These are phyloP conservation scores for Escarpia spicata DNA, from an alignment of 2,888 invertebrate species.

Conservation along the genomic window DNA sequence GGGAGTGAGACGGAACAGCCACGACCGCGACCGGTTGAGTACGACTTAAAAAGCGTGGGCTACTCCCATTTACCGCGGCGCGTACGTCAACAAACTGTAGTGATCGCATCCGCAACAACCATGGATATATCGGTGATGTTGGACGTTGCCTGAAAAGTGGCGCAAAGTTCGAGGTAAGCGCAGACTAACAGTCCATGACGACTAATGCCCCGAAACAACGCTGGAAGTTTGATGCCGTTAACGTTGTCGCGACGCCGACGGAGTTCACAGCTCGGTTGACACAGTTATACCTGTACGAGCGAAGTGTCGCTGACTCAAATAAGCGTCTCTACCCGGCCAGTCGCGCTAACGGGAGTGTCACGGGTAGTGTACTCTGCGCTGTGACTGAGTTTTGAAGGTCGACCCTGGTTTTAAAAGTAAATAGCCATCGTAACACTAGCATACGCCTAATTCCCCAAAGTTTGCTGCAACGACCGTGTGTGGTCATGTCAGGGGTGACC, in stretches of 20 bases:
- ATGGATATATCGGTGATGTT: neutral
- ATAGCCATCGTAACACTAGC: neutral
- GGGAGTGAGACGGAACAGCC: slow-evolving; percentile 12
- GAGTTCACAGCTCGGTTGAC: slow-evolving; percentile 12
- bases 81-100: slow-evolving; percentile 9
- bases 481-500: neutral
- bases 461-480: neutral
- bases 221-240: neutral
- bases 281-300: slow-evolving; percentile 1
- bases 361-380: neutral
- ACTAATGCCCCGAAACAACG: neutral
- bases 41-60: neutral
- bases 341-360: neutral
- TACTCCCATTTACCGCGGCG: slow-evolving; percentile 3
- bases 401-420: neutral
- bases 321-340: neutral
- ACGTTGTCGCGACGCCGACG: neutral
- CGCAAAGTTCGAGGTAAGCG: slow-evolving; percentile 11
- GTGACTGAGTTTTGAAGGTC: neutral
- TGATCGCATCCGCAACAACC: neutral
- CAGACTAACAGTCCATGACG: neutral
- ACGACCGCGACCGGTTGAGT: slow-evolving; percentile 8
- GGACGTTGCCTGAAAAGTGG: neutral
- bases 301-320: neutral
- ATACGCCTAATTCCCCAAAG: neutral